Base-by-base conservation (phyloP, 2,888 invertebrate genomes). In the Mylabris sibirica region DNA sequence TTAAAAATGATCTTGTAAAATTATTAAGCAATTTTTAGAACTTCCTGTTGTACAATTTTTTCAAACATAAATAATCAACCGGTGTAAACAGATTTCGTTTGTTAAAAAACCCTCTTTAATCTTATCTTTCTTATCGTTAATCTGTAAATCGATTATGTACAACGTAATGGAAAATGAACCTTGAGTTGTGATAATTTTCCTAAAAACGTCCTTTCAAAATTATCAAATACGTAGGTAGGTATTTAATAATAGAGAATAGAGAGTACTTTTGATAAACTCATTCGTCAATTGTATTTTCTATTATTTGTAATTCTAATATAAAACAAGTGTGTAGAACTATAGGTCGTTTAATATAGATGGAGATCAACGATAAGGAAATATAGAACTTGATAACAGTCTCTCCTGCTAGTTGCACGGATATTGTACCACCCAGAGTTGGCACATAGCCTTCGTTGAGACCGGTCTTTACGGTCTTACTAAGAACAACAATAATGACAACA, bases 301-400 rank as follows among this genome's bases (percentile, higher is more conserved):
- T 49, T 49, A 11, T 20, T 49, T 9, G 20, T 49, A 20, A 22
- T 49, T 44, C 6, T 4, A 44, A n/a, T n/a, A 17, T 17, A 38
- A 44, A 17, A 17, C 1, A 8, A 2, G 49, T 49, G n/a, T 49
- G 20, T 20, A 49, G 11, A 49, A 20, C 49, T 20, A 20, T 9
- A 49, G 20, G 6, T 22, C 49, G 14, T 44, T 17, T 65, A 60
- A 65, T 59, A 60, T 30, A 67, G 71, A 71, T 71, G 69, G 71
- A 71, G 69, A 71, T 71, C 66, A 69, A 63, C 72, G 73, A 74
- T 73, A 74, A 73, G 53, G 71, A 66, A 71, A 71, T 67, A 68
- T 64, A 60, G 64, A 66, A 69, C 69, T 71, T 72, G 75, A 75
- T 75, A 75, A 75, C 68, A 74, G 68, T 66, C 67, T 70, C 70